Evolutionary conservation across 2,113 vertebrate species (phyloP).

Genomic region (Nymphicus hollandicus): DNA sequence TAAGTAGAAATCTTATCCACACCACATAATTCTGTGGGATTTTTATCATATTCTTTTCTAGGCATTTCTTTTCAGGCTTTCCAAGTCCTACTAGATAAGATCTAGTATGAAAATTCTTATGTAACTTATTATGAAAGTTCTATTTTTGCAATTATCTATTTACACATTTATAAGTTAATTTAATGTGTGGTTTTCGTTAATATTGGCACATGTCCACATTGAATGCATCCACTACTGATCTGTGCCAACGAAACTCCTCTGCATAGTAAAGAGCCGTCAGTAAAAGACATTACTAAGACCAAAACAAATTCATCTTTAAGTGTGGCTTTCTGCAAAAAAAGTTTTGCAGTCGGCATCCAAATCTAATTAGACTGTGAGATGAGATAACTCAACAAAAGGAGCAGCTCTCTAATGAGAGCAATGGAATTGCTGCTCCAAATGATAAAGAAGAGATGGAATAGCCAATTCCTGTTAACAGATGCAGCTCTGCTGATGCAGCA

Average conservation of each 20-base stretch:
- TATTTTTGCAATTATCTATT: conserved; percentile 16
- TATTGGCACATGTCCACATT: neutral
- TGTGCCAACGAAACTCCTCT: neutral
- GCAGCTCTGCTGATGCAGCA: conserved; percentile 56
- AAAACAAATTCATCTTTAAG: conserved; percentile 34
- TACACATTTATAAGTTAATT: neutral
- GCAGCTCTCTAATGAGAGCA: conserved; percentile 16
- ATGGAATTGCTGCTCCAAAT: conserved; percentile 23
- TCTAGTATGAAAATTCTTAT: neutral
- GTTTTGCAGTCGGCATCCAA: neutral
- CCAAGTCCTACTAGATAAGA: neutral
- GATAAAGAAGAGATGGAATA: conserved; percentile 8
- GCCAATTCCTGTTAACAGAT: conserved; percentile 46
- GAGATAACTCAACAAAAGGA: conserved; percentile 46
- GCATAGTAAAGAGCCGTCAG: neutral
- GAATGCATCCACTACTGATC: neutral
- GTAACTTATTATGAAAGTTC: neutral
- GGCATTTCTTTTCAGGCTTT: neutral
- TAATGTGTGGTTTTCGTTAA: conserved; percentile 18
- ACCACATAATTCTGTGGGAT: neutral
- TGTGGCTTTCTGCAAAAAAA: neutral
- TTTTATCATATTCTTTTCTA: neutral
- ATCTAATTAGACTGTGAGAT: conserved; percentile 48
- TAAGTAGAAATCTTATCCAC: neutral
- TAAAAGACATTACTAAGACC: neutral